A percentile compares a stretch with the other conserved stretches of the same genome.
Evolutionary conservation across 2,113 vertebrate genomes (phyloP).

Genomic region (Argyrosomus japonicus): DNA sequence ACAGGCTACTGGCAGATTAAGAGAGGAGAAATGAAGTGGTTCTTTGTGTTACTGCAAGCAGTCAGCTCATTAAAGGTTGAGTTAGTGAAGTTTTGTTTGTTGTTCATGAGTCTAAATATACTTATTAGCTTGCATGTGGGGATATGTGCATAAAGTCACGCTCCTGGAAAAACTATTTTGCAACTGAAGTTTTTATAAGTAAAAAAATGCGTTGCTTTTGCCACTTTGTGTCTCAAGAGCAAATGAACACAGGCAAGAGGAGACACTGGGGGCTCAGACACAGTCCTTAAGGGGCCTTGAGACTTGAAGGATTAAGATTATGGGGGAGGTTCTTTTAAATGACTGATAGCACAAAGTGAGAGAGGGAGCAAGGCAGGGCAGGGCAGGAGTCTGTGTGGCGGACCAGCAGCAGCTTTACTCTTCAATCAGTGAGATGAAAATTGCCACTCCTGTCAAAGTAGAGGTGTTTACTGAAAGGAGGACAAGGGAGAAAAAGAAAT

Average conservation of each 20-base stretch:
- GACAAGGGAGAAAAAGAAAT: conserved; percentile 70
- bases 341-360: conserved; percentile 83
- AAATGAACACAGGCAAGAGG: conserved; percentile 55
- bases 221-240: conserved; percentile 32
- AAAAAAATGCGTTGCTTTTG: conserved; percentile 27
- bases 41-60: conserved; percentile 65
- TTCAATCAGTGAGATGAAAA: conserved; percentile 85
- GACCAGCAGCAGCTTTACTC: conserved; percentile 82
- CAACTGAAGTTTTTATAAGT: conserved; percentile 28
- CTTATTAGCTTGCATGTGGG: conserved; percentile 41
- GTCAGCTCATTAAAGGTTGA: conserved; percentile 56
- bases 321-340: conserved; percentile 75
- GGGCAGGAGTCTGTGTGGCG: conserved; percentile 84
- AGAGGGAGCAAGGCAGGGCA: conserved; percentile 76
- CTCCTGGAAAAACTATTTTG: conserved; percentile 41
- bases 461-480: conserved; percentile 82
- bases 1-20: conserved; percentile 75
- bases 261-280: conserved; percentile 59
- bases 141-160: conserved; percentile 35
- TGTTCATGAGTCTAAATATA: conserved; percentile 46
- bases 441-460: conserved; percentile 82
- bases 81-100: conserved; percentile 52
- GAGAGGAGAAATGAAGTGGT: conserved; percentile 65
- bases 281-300: conserved; percentile 69
- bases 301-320: conserved; percentile 80